Evolutionary conservation across 2,888 invertebrate species (phyloP).

Genomic region (Diarsia rubi): DNA sequence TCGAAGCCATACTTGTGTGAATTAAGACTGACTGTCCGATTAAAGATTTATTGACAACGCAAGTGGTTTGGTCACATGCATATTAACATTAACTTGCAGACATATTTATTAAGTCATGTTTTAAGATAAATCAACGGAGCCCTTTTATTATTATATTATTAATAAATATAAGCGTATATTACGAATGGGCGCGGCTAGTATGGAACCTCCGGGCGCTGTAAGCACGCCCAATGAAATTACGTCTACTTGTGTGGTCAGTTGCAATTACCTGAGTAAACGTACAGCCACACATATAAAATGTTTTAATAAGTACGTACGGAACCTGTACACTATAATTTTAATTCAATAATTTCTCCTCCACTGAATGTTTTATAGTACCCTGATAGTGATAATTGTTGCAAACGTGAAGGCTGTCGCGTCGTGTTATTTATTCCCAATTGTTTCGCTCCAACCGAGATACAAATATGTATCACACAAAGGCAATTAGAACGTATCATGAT

Average conservation of each 20-base stretch:
- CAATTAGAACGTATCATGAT: neutral
- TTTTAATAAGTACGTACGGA: slow-evolving; percentile 61
- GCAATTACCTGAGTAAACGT: slow-evolving; percentile 68
- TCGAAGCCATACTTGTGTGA: slow-evolving; percentile 26
- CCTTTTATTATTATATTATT: slow-evolving; percentile 59
- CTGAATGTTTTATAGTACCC: slow-evolving; percentile 60
- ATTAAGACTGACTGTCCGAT: slow-evolving; percentile 45
- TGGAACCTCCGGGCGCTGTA: slow-evolving; percentile 74
- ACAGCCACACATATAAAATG: slow-evolving; percentile 34
- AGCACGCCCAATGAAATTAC: slow-evolving; percentile 76
- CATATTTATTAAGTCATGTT: slow-evolving; percentile 58
- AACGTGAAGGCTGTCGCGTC: slow-evolving; percentile 22
- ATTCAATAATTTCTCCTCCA: slow-evolving; percentile 62
- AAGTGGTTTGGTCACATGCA: slow-evolving; percentile 54
- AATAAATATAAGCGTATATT: slow-evolving; percentile 63
- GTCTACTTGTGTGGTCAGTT: slow-evolving; percentile 81
- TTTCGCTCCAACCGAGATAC: slow-evolving; percentile 24
- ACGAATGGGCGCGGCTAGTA: slow-evolving; percentile 75
- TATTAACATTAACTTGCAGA: slow-evolving; percentile 53
- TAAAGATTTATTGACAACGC: slow-evolving; percentile 45
- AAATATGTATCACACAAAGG: neutral
- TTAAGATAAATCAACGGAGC: slow-evolving; percentile 60
- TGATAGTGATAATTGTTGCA: slow-evolving; percentile 56
- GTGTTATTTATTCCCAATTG: slow-evolving; percentile 40
- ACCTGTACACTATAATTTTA: slow-evolving; percentile 61